These are phyloP conservation scores for Creontiades dilutus DNA, from an alignment of 2,888 invertebrate species.

Conservation along the genomic window DNA sequence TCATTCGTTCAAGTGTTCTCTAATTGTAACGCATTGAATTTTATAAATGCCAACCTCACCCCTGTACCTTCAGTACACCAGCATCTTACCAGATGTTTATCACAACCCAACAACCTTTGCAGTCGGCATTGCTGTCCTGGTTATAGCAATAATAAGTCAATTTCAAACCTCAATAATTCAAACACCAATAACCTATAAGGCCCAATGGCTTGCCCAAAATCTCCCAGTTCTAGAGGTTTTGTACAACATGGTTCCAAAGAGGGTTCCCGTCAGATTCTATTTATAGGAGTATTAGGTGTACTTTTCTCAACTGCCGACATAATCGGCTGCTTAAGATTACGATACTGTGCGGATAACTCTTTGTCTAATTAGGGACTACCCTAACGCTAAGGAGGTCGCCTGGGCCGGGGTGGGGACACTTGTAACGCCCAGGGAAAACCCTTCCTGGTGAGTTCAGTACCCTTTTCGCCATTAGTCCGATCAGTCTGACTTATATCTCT, in stretches of 20 bases:
- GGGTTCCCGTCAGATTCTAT: background rate
- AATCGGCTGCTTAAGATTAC: conserved; percentile 15
- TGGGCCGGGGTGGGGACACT: background rate
- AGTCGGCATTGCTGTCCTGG: no score
- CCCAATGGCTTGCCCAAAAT: no score
- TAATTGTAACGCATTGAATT: no score
- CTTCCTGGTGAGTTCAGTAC: background rate
- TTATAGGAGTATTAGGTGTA: background rate
- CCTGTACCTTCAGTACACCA: no score
- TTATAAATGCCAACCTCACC: no score
- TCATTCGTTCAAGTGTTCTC: no score
- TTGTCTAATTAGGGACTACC: background rate
- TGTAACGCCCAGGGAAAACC: background rate
- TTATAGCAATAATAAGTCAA: no score
- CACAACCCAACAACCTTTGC: no score
- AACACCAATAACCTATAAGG: no score
- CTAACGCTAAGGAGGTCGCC: conserved; percentile 6
- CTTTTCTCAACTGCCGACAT: background rate
- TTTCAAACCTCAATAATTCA: no score
- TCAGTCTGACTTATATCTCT: background rate
- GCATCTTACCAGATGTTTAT: no score
- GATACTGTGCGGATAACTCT: background rate
- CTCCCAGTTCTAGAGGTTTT: background rate
- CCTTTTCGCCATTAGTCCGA: background rate
- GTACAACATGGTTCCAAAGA: background rate